These are phyloP conservation scores for Allophyes oxyacanthae DNA, from an alignment of 2,888 invertebrate genomes.

Conservation along the genomic window DNA sequence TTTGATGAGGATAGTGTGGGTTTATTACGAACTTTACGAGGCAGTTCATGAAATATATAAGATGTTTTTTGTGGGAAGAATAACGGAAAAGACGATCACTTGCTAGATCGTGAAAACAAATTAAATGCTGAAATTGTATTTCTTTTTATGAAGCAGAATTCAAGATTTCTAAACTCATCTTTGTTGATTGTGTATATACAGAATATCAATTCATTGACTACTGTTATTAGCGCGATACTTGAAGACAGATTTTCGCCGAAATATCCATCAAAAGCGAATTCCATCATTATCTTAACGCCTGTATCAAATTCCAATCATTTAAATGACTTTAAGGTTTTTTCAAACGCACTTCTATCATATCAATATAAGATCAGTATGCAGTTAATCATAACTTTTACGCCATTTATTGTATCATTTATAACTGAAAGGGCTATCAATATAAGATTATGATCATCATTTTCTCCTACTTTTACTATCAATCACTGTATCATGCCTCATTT, in stretches of 20 bases:
- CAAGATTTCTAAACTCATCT: too few relatives aligned
- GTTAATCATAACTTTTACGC: conserved; percentile 29
- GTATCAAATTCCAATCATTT: conserved; percentile 15
- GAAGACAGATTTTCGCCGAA: conserved; percentile 9
- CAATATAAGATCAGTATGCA: conserved; percentile 28
- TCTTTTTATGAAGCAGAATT: too few relatives aligned
- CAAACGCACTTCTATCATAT: conserved; percentile 14
- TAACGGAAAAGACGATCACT: too few relatives aligned
- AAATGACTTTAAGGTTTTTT: conserved; percentile 10
- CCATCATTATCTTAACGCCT: conserved; percentile 14
- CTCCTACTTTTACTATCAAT: conserved; percentile 41
- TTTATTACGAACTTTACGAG: too few relatives aligned
- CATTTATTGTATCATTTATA: conserved; percentile 27
- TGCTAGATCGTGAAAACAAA: too few relatives aligned
- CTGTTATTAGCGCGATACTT: background rate
- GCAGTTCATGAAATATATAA: too few relatives aligned
- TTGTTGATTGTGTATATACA: too few relatives aligned
- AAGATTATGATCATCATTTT: conserved; percentile 31
- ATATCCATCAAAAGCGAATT: conserved; percentile 6
- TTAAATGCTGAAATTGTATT: too few relatives aligned
- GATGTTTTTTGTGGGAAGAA: too few relatives aligned
- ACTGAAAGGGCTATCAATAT: conserved; percentile 30
- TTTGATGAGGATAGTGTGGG: conserved; percentile 13
- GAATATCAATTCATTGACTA: too few relatives aligned
- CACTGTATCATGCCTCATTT: conserved; percentile 11